Evolutionary conservation across 2,888 invertebrate species (phyloP), one percentile per base, ranked within the genome.

Genomic region (Oscheius sp.): DNA sequence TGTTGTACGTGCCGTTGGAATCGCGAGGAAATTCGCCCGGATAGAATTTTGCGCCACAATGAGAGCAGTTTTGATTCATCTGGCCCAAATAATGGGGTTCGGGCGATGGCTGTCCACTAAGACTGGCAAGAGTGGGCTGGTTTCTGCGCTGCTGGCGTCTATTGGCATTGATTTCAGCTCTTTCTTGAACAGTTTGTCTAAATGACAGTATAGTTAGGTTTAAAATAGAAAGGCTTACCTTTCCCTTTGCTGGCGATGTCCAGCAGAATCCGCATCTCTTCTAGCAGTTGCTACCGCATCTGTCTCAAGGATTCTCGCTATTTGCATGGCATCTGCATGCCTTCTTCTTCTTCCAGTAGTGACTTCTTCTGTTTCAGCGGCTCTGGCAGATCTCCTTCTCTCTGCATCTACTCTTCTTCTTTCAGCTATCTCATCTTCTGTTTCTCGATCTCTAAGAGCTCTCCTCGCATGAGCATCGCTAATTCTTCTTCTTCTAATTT

Each of bases 1-100:
- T 16, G 5, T 29, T 61, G 35, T 29, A 73, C 7, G 49, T 29
- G 27, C 69, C 63, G 23, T 69, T 13, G 25, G 21, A 12, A 2
- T 53, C 12, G 12, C 3, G 52, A 25, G 1, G 1, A 12, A 18
- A 43, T 43, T 52, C 52, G 7, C 69, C 69, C 9, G n/a, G 6
- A 70, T 61, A 70, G 70, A n/a, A 61, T n/a, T 21, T 2, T 0
- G 70, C 70, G 2, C 70, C 70, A 46, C 70, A 70, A 16, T 58
- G 18, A 16, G 23, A 13, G 43, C 70, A 70, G 2, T 18, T 6
- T 5, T 27, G 2, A 6, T 1, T 16, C 70, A 70, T 41, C 9
- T 16, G 43, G 16, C 70, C 59, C 23, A 61, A 9, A 29, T 41
- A 61, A 21, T 70, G 58, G 2, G 12, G n/a, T 2, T 1, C 9